A percentile compares a stretch with the other conserved stretches of the same genome.
Conservation (phyloP, 53 echinoderm and acorn worm species). For the Antedon mediterranea region DNA sequence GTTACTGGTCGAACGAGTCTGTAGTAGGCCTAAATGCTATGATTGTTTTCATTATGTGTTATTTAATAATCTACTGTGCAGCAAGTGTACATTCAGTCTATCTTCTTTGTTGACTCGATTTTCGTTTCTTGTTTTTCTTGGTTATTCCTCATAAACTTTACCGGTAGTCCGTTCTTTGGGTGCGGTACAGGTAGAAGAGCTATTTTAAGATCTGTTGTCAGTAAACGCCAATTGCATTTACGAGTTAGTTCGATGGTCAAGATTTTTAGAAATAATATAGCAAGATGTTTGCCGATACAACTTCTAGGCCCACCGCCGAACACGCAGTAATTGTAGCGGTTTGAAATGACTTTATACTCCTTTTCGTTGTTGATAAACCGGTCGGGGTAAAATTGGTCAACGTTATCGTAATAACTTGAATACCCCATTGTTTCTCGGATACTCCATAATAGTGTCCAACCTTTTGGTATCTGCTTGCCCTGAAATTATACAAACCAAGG, state of each 20-base stretch:
- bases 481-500: neutral
- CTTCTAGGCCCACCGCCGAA: constrained; percentile 75
- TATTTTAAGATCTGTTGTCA: constrained; percentile 49
- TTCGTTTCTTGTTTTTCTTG: too few species aligned
- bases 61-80: too few species aligned
- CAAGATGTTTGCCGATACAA: constrained; percentile 71
- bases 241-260: constrained; percentile 61
- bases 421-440: constrained; percentile 68
- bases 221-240: constrained; percentile 44
- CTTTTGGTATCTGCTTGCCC: constrained; percentile 84
- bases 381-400: constrained; percentile 66
- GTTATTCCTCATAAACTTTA: constrained; percentile 28
- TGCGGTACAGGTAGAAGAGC: constrained; percentile 41
- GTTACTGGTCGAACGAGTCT: too few species aligned
- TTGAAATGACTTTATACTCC: constrained; percentile 46
- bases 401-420: constrained; percentile 44
- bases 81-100: too few species aligned
- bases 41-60: too few species aligned
- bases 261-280: constrained; percentile 50
- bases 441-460: constrained; percentile 81
- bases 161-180: constrained; percentile 70
- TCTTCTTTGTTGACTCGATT: too few species aligned
- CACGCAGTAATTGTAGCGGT: constrained; percentile 66
- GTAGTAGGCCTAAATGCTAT: too few species aligned
- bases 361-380: constrained; percentile 48